phyloP scores from a whole-genome alignment of 2,888 invertebrate genomes.

The Sesia apiformis region DNA sequence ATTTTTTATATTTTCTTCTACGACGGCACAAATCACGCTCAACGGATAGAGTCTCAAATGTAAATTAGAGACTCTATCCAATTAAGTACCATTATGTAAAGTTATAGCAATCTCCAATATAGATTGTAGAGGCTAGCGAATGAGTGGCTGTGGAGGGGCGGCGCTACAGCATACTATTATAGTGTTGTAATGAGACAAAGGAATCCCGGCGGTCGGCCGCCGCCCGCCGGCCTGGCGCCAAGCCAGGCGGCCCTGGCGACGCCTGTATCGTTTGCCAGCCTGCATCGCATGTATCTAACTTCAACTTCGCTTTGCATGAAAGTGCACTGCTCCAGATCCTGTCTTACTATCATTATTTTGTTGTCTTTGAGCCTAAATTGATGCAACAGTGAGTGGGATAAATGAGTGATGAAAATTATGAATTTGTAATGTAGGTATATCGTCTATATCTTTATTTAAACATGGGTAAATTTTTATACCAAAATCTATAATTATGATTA shows the following conservation, averaged over 20 bases:
- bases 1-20: not conserved
- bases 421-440: too few species aligned
- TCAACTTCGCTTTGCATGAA: not conserved
- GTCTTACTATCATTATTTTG: too few species aligned
- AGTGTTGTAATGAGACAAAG: slow-evolving; percentile 67
- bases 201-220: slow-evolving; percentile 68
- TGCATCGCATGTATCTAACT: slow-evolving; percentile 19
- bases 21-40: not conserved
- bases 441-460: too few species aligned
- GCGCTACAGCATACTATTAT: slow-evolving; percentile 15
- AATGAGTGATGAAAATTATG: too few species aligned
- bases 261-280: slow-evolving; percentile 42
- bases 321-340: not conserved
- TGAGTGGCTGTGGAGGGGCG: slow-evolving; percentile 13
- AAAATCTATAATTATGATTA: too few species aligned
- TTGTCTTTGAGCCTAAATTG: too few species aligned
- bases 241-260: slow-evolving; percentile 71
- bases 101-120: not conserved
- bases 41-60: too few species aligned
- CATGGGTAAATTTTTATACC: too few species aligned
- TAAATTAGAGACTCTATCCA: not conserved
- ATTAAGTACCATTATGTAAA: not conserved
- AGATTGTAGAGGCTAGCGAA: slow-evolving; percentile 5
- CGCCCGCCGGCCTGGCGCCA: slow-evolving; percentile 71
- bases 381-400: too few species aligned